These are phyloP conservation scores for Porites rus DNA, from an alignment of 92 coral and sea anemone species.

Conservation along the genomic window DNA sequence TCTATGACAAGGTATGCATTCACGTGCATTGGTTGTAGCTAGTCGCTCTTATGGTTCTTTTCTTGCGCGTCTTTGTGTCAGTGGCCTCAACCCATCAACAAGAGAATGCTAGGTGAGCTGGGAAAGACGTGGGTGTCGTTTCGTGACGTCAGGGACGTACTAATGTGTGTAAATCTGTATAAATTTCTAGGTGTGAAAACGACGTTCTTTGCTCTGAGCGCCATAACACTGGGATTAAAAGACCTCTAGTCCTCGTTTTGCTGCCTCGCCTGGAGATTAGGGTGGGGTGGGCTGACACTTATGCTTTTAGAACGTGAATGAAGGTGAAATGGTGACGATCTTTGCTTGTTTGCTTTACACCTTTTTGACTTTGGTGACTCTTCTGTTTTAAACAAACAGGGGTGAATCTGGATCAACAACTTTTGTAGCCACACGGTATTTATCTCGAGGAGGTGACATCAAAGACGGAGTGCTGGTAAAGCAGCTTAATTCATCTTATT, in stretches of 20 bases:
- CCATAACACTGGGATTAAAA: not conserved
- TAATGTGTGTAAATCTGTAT: too few relatives aligned
- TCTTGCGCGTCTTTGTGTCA: not conserved
- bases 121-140: too few relatives aligned
- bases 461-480: constrained; percentile 44
- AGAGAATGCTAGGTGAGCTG: too few relatives aligned
- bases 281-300: too few relatives aligned
- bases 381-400: constrained; percentile 15
- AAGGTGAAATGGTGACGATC: too few relatives aligned
- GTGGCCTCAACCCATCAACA: too few relatives aligned
- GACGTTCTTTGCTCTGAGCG: not conserved
- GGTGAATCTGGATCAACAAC: constrained; percentile 43
- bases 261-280: too few relatives aligned
- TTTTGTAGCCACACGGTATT: constrained; percentile 56
- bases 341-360: too few relatives aligned
- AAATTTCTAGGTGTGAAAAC: too few relatives aligned
- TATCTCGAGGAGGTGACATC: constrained; percentile 47
- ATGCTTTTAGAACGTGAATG: too few relatives aligned
- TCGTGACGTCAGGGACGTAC: too few relatives aligned
- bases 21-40: not conserved
- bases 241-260: too few relatives aligned
- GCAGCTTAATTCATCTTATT: constrained; percentile 35
- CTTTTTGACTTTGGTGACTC: not conserved
- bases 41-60: not conserved
- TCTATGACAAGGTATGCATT: constrained; percentile 53